Conservation (phyloP, 2,113 vertebrate genomes). For the Cololabis saira region DNA sequence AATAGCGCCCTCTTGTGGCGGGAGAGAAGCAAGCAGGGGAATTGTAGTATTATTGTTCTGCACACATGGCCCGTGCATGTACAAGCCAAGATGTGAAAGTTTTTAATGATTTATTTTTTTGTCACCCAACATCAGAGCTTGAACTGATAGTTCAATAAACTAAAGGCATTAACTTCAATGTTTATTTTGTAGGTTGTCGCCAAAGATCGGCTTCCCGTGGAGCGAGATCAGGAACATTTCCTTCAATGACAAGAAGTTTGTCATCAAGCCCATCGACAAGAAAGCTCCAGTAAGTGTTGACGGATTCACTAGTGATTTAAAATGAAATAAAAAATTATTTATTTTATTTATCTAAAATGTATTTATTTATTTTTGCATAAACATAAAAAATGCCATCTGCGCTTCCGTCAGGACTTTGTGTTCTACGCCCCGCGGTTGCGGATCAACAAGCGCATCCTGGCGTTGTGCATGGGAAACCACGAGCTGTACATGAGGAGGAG, state of each 20-base stretch:
- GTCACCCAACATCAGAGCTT: neutral
- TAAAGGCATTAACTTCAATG: neutral
- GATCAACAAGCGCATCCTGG: slow-evolving; percentile 98
- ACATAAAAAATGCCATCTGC: neutral
- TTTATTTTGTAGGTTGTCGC: slow-evolving; percentile 87
- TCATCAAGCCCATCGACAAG: slow-evolving; percentile 98
- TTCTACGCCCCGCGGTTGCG: slow-evolving; percentile 95
- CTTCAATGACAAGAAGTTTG: slow-evolving; percentile 98
- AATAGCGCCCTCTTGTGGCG: slow-evolving; percentile 29
- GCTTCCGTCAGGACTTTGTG: slow-evolving; percentile 89
- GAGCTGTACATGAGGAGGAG: slow-evolving; percentile 98
- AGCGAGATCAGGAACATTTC: slow-evolving; percentile 99
- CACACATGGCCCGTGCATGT: too few relatives aligned
- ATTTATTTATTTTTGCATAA: too few relatives aligned
- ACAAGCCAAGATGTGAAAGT: neutral
- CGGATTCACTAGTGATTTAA: neutral
- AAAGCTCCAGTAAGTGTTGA: slow-evolving; percentile 92
- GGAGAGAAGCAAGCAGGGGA: neutral
- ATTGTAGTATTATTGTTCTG: too few relatives aligned
- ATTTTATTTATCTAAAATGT: too few relatives aligned
- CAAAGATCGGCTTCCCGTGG: slow-evolving; percentile 99
- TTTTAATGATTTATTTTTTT: too few relatives aligned
- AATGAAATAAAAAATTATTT: too few relatives aligned
- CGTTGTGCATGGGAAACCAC: slow-evolving; percentile 98
- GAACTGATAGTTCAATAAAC: too few relatives aligned